These are phyloP conservation scores for Heliconius cydno DNA, from an alignment of 2,888 invertebrate genomes.

Conservation along the genomic window DNA sequence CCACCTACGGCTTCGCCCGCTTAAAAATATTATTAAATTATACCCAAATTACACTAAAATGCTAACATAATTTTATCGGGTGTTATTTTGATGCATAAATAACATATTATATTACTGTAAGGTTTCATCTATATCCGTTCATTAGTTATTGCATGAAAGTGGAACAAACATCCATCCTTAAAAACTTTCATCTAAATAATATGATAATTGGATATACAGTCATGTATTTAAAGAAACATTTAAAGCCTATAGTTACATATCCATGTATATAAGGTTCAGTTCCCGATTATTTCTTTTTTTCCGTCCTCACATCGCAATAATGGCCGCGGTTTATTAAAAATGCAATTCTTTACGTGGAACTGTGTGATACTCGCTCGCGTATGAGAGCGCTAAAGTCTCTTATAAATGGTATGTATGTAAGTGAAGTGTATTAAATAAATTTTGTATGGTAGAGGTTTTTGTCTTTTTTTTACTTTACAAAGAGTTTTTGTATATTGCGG, in stretches of 20 bases:
- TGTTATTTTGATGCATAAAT: no score
- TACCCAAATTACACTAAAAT: no score
- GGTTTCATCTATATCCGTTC: no score
- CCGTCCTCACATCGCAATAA: constrained; percentile 48
- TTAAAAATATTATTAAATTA: no score
- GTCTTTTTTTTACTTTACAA: not conserved
- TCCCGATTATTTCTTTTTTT: constrained; percentile 47
- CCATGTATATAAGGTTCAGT: constrained; percentile 8
- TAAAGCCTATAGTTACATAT: not conserved
- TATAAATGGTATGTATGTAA: constrained; percentile 32
- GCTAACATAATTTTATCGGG: no score
- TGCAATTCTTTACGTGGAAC: constrained; percentile 49
- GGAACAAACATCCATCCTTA: no score
- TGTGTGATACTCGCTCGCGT: constrained; percentile 33
- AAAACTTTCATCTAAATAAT: no score
- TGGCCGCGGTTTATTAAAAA: constrained; percentile 51
- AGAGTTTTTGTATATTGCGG: not conserved
- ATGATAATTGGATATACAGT: no score
- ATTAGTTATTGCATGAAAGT: no score
- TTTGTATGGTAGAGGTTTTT: not conserved
- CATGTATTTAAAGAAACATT: not conserved
- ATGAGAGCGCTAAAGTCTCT: constrained; percentile 35
- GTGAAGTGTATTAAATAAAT: constrained; percentile 37
- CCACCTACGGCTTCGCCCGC: no score
- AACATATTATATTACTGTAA: no score